Percentiles rank a stretch among this genome's conserved stretches.
phyloP scores from a whole-genome alignment of 2,888 invertebrate species.

The Polyommatus iphigenia region DNA sequence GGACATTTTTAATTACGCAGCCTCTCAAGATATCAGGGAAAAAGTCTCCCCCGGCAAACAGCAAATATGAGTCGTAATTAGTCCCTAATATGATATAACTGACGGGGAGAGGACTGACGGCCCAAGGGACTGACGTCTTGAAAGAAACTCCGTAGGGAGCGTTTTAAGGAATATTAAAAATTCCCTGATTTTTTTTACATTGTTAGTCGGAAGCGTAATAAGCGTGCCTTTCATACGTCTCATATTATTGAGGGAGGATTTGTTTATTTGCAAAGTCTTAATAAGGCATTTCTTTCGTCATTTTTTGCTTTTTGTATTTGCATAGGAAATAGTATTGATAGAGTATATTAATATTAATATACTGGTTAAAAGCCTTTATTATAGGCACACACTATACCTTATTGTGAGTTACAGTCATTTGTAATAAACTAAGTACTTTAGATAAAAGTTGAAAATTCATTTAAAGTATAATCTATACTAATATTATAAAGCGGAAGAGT shows the following conservation, averaged over 20 bases:
- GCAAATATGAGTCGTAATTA: conserved; percentile 64
- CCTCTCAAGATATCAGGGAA: conserved; percentile 30
- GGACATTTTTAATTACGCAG: conserved; percentile 26
- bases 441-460: background rate
- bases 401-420: background rate
- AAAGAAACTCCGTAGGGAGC: conserved; percentile 39
- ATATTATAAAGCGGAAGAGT: no score
- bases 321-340: background rate
- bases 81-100: conserved; percentile 58
- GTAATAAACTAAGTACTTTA: background rate
- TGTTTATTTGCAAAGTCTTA: background rate
- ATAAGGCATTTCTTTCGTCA: background rate
- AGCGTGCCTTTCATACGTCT: conserved; percentile 31
- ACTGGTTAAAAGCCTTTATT: background rate
- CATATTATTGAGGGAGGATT: conserved; percentile 23
- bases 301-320: background rate
- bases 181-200: conserved; percentile 36
- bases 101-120: conserved; percentile 45
- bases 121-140: conserved; percentile 45
- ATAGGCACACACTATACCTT: no score
- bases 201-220: conserved; percentile 31
- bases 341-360: background rate
- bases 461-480: background rate
- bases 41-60: conserved; percentile 49
- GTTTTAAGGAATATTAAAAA: conserved; percentile 39